A percentile compares a stretch with the other conserved stretches of the same genome.
Evolutionary conservation across 1,140 invertebrate species (phyloP).

Genomic region (Brachionus sp.): DNA sequence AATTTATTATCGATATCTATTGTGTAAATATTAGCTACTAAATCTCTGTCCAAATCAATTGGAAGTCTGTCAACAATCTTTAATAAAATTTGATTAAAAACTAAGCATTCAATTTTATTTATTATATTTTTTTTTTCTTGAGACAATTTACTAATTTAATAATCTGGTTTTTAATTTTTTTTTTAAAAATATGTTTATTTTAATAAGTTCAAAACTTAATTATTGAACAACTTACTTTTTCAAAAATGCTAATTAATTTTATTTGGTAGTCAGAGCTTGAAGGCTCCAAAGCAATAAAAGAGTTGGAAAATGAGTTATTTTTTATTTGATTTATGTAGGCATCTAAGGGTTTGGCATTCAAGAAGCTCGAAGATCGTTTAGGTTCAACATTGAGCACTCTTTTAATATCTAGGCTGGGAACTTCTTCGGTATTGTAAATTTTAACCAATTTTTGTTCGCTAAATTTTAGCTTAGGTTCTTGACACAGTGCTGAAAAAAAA

Average conservation of each 20-base stretch:
- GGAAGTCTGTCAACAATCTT: slow-evolving; percentile 7
- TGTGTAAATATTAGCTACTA: neutral
- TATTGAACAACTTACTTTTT: neutral
- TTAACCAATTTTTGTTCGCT: neutral
- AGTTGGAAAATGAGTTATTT: neutral
- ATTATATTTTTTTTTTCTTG: too few relatives aligned
- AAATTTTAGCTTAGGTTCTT: neutral
- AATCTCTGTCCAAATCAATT: neutral
- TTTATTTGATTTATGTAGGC: neutral
- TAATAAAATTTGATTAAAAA: neutral
- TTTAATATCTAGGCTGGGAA: neutral
- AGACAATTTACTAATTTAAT: too few relatives aligned
- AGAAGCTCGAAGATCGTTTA: neutral
- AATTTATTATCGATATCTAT: neutral
- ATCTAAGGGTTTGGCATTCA: neutral
- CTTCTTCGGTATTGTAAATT: neutral
- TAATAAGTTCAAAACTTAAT: neutral
- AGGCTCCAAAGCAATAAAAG: neutral
- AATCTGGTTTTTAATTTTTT: too few relatives aligned
- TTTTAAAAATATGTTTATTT: too few relatives aligned
- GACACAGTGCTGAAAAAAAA: neutral
- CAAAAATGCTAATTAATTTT: neutral
- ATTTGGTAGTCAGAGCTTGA: neutral
- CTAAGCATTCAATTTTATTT: neutral
- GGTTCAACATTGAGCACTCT: neutral